phyloP scores from a whole-genome alignment of 2,888 invertebrate species.

The Polyommatus iphigenia region DNA sequence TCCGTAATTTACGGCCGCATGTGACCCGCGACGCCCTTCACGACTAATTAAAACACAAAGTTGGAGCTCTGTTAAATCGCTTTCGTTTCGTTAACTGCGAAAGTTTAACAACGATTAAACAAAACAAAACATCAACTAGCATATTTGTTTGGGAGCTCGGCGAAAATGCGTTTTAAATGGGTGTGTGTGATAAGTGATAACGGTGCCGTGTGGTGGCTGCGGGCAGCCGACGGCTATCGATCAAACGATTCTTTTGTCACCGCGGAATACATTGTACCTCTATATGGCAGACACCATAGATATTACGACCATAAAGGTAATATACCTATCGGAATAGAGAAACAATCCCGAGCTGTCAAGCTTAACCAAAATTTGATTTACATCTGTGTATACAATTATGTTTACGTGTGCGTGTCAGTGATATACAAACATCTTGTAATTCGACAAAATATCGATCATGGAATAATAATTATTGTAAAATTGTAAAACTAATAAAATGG shows the following conservation, averaged over 20 bases:
- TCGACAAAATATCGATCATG: too few species aligned
- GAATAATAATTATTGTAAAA: too few species aligned
- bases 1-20: background rate
- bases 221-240: conserved; percentile 53
- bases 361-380: too few species aligned
- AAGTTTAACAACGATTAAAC: conserved; percentile 27
- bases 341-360: too few species aligned
- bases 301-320: too few species aligned
- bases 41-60: conserved; percentile 9
- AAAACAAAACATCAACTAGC: conserved; percentile 16
- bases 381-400: too few species aligned
- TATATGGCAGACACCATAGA: background rate
- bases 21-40: background rate
- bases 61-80: conserved; percentile 16
- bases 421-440: too few species aligned
- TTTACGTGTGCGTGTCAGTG: too few species aligned
- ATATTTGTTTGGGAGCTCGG: background rate
- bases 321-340: too few species aligned
- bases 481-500: too few species aligned
- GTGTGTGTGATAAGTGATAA: background rate
- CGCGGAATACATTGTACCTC: background rate
- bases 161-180: conserved; percentile 13
- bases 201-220: background rate
- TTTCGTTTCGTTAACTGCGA: conserved; percentile 22
- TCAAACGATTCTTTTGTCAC: conserved; percentile 51